phyloP scores from a whole-genome alignment of 2,797 vertebrate species.

The Scyliorhinus canicula region DNA sequence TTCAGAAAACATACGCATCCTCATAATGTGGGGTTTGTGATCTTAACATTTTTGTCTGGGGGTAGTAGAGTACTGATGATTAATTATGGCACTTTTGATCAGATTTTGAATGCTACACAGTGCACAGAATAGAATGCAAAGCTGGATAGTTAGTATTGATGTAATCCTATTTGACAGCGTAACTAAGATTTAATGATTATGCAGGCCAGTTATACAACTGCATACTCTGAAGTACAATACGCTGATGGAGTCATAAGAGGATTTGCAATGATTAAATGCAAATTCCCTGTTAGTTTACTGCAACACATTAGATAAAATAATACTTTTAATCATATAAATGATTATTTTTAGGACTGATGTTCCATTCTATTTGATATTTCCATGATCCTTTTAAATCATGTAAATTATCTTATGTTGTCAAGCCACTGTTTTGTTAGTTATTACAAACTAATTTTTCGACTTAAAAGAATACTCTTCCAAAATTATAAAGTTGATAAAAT shows the following conservation, averaged over 20 bases:
- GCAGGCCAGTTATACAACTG: constrained; percentile 40
- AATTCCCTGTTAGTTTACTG: not conserved
- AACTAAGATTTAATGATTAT: constrained; percentile 42
- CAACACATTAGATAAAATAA: not conserved
- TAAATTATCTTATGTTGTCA: not conserved
- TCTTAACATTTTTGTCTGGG: not conserved
- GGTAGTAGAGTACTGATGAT: not conserved
- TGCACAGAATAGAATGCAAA: not conserved
- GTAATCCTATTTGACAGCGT: constrained; percentile 40
- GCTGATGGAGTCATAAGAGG: constrained; percentile 42
- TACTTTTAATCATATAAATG: not conserved
- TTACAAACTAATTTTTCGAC: not conserved
- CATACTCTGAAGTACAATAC: constrained; percentile 35
- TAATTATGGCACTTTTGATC: not conserved
- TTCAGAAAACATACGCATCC: not conserved
- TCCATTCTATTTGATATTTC: not conserved
- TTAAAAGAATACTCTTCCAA: not conserved
- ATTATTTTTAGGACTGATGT: not conserved
- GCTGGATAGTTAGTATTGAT: not conserved
- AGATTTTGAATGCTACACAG: not conserved
- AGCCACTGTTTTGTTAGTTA: not conserved
- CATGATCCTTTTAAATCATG: not conserved
- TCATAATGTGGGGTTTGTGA: constrained; percentile 8
- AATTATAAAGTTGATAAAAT: not conserved
- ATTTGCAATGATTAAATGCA: constrained; percentile 41